Percentiles rank a stretch among this genome's conserved stretches.
Conservation (phyloP, 2,113 vertebrate species). For the Microtus montanus region DNA sequence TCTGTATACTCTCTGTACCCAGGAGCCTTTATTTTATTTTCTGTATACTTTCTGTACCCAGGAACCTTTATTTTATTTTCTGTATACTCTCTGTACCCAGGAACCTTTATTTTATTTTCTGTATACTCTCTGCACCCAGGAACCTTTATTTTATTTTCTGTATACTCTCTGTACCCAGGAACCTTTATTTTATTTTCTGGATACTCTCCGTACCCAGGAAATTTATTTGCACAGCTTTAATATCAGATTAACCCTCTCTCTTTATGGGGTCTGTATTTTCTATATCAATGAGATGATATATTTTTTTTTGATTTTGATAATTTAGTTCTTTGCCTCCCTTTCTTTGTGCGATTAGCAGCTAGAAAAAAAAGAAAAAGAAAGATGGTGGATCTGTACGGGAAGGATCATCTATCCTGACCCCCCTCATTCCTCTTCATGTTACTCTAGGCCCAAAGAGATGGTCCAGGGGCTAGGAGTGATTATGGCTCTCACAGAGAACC, state of each 20-base stretch:
- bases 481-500: background rate
- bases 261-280: background rate
- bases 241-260: background rate
- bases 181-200: background rate
- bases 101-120: too few species aligned
- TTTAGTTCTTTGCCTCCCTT: slow-evolving; percentile 79
- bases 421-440: background rate
- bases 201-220: background rate
- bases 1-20: background rate
- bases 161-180: background rate
- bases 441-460: background rate
- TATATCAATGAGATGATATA: slow-evolving; percentile 79
- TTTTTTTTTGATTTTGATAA: slow-evolving; percentile 79
- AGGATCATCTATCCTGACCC: background rate
- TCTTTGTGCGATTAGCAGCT: slow-evolving; percentile 80
- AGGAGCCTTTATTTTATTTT: too few species aligned
- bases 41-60: background rate
- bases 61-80: background rate
- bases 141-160: background rate
- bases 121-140: too few species aligned
- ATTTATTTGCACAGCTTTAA: background rate
- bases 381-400: slow-evolving; percentile 12
- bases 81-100: background rate
- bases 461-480: background rate
- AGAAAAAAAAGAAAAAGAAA: slow-evolving; percentile 77